phyloP scores from a whole-genome alignment of 1,140 invertebrate genomes.

The Aculops lycopersici region DNA sequence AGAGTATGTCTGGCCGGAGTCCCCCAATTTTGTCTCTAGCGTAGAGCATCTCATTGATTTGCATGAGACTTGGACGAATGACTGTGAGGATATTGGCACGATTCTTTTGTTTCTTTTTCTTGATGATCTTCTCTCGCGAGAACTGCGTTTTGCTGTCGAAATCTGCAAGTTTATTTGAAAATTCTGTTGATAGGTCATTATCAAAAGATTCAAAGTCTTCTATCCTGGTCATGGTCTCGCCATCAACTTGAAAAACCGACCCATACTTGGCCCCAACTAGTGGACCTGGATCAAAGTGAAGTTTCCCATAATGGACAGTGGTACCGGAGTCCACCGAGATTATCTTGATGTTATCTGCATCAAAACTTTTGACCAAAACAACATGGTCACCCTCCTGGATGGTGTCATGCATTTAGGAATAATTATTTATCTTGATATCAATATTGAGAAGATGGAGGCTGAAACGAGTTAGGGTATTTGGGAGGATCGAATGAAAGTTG shows the following conservation, averaged over 20 bases:
- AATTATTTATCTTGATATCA: too few relatives aligned
- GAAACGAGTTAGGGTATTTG: too few relatives aligned
- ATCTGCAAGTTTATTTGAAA: background rate
- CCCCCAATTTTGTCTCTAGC: constrained; percentile 31
- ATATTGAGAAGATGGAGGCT: too few relatives aligned
- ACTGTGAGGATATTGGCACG: constrained; percentile 5
- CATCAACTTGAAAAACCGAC: background rate
- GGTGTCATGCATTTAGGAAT: too few relatives aligned
- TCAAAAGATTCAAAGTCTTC: background rate
- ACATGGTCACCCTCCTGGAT: background rate
- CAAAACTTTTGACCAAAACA: background rate
- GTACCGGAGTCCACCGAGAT: background rate
- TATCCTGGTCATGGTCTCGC: background rate
- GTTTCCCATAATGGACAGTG: background rate
- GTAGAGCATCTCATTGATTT: constrained; percentile 42
- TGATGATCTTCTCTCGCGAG: constrained; percentile 9
- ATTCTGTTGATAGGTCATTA: background rate
- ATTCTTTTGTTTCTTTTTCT: constrained; percentile 7
- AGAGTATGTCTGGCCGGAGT: constrained; percentile 46
- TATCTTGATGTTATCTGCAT: background rate
- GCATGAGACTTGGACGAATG: constrained; percentile 31
- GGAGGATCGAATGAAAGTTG: too few relatives aligned
- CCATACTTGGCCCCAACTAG: background rate
- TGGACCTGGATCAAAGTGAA: background rate
- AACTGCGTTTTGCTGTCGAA: constrained; percentile 7